Percentiles rank a stretch among this genome's conserved stretches.
Evolutionary conservation across 2,113 vertebrate genomes (phyloP).

Genomic region (Centropus unirufus): DNA sequence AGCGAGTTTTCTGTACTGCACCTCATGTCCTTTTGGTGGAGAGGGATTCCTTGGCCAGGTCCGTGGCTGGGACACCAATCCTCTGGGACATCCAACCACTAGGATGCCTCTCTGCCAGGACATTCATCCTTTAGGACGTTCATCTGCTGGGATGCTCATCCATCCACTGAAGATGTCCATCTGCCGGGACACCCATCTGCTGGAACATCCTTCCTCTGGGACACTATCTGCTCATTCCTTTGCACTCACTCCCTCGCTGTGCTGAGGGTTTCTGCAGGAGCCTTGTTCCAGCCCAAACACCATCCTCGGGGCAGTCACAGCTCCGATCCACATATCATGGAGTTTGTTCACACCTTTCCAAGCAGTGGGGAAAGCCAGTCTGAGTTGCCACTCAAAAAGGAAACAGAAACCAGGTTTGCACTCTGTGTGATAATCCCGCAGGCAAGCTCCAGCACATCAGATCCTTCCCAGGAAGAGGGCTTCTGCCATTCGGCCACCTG

Average conservation of each 20-base stretch:
- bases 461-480: not conserved
- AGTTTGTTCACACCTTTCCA: not conserved
- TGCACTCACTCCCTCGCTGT: not conserved
- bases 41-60: not conserved
- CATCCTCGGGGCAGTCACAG: accelerated
- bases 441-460: not conserved
- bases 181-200: too few species aligned
- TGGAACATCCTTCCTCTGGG: not conserved
- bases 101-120: not conserved
- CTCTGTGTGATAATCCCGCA: not conserved
- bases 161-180: too few species aligned
- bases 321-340: accelerated
- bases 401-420: conserved; percentile 28
- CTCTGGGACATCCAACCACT: not conserved
- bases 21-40: too few species aligned
- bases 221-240: not conserved
- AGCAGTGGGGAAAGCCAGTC: not conserved
- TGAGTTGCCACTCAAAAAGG: not conserved
- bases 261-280: not conserved
- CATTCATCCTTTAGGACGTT: not conserved
- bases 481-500: not conserved
- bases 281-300: not conserved
- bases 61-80: not conserved
- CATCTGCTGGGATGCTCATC: not conserved
- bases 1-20: not conserved